These are phyloP conservation scores for Trinorchestia longiramus DNA, from an alignment of 1,140 invertebrate genomes.

Conservation along the genomic window DNA sequence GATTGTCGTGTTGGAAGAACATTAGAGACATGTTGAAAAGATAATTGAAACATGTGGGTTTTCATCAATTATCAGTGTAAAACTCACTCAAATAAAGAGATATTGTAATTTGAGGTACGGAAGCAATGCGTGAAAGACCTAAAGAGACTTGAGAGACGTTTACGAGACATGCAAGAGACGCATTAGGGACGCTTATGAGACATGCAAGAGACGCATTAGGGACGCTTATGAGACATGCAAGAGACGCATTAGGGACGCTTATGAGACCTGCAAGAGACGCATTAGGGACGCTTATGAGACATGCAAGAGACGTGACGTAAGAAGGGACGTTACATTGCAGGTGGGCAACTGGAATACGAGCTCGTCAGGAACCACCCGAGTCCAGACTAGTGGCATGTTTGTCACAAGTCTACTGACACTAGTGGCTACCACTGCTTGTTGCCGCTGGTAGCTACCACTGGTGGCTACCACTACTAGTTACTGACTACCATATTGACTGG, in stretches of 20 bases:
- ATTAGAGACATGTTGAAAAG: too few relatives aligned
- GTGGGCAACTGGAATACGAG: background rate
- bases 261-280: background rate
- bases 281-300: background rate
- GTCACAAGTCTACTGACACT: background rate
- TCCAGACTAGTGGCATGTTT: background rate
- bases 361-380: too few relatives aligned
- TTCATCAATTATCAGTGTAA: too few relatives aligned
- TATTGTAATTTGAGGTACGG: too few relatives aligned
- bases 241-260: background rate
- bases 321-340: background rate
- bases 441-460: background rate
- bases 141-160: too few relatives aligned
- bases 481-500: background rate
- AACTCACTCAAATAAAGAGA: too few relatives aligned
- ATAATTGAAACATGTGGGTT: too few relatives aligned
- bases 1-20: too few relatives aligned
- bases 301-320: background rate
- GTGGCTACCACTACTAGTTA: background rate
- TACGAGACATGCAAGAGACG: background rate
- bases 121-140: too few relatives aligned
- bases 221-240: background rate
- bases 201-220: background rate
- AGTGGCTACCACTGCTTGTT: background rate
- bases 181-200: background rate